phyloP scores from a whole-genome alignment of 2,797 vertebrate species.

The Cryptoprocta ferox region DNA sequence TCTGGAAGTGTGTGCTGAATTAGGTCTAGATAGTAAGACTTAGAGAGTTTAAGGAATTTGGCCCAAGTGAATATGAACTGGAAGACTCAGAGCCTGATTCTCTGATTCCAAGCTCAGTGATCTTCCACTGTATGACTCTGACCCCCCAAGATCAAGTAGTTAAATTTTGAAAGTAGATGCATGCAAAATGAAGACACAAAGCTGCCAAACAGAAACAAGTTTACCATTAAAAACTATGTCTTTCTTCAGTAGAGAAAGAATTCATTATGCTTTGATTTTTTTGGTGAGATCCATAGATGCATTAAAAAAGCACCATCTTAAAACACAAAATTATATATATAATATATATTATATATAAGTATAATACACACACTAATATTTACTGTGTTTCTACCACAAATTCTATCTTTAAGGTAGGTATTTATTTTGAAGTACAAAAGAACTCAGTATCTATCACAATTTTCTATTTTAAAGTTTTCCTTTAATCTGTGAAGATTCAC shows the following conservation, averaged over 20 bases:
- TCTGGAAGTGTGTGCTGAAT: neutral
- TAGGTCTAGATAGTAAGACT: neutral
- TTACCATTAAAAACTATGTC: neutral
- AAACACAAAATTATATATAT: constrained; percentile 18
- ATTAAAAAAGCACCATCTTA: neutral
- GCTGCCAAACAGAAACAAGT: constrained; percentile 14
- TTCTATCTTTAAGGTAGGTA: constrained; percentile 20
- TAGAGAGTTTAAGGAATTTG: neutral
- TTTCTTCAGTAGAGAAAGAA: constrained; percentile 48
- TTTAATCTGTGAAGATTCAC: constrained; percentile 48
- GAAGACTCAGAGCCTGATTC: neutral
- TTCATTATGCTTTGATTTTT: neutral
- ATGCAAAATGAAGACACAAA: neutral
- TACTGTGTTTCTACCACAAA: neutral
- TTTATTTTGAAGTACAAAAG: constrained; percentile 62
- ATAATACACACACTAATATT: neutral
- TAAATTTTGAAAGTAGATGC: neutral
- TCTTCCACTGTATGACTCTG: neutral
- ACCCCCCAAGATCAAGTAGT: neutral
- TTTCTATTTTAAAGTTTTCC: constrained; percentile 40
- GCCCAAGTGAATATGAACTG: neutral
- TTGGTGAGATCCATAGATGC: neutral
- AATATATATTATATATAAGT: neutral
- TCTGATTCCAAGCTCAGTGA: neutral
- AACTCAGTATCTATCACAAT: constrained; percentile 27